These are phyloP conservation scores for Mya arenaria DNA, from an alignment of 1,140 invertebrate genomes.

Conservation along the genomic window DNA sequence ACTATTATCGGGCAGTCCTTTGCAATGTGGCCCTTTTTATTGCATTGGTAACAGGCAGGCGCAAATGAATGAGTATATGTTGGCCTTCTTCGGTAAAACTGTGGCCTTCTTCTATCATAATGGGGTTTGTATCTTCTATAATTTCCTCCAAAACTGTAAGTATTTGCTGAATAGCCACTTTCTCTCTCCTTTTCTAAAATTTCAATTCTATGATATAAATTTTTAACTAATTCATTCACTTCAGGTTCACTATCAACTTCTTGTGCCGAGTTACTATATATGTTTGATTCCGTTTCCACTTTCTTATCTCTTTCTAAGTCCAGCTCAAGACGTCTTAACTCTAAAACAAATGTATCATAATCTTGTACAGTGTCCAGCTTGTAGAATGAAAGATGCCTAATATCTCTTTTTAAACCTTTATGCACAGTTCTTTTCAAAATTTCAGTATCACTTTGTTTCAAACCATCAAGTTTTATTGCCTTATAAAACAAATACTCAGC, in stretches of 20 bases:
- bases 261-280: not conserved
- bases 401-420: not conserved
- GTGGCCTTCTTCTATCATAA: not conserved
- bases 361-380: not conserved
- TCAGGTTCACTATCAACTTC: not conserved
- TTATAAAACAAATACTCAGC: not conserved
- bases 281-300: not conserved
- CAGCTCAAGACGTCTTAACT: too few species aligned
- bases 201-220: not conserved
- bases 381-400: not conserved
- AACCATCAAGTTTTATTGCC: not conserved
- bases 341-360: not conserved
- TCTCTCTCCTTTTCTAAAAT: not conserved
- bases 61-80: not conserved
- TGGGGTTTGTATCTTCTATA: not conserved
- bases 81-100: not conserved
- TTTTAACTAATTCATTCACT: not conserved
- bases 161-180: not conserved
- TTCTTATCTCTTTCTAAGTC: not conserved
- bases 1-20: not conserved
- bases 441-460: not conserved
- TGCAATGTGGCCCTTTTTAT: not conserved
- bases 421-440: not conserved
- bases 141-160: not conserved
- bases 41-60: not conserved